A percentile compares a stretch with the other conserved stretches of the same genome.
These are phyloP conservation scores for Lanistes nyassanus DNA, from an alignment of 1,140 invertebrate species.

Conservation along the genomic window DNA sequence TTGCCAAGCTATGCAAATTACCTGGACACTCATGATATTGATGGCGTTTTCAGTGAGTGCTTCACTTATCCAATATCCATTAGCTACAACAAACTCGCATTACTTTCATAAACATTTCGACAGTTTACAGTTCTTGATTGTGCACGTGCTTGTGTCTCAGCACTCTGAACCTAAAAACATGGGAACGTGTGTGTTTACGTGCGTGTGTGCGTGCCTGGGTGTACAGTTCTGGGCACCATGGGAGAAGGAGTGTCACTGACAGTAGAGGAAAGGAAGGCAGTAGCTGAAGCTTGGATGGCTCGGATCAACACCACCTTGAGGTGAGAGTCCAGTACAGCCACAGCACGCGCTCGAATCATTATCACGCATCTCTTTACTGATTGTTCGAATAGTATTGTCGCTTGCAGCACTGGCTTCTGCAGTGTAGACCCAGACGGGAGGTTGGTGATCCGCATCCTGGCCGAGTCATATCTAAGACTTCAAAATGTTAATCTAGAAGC, in stretches of 20 bases:
- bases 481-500: too few species aligned
- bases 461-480: too few species aligned
- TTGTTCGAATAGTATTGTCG: too few species aligned
- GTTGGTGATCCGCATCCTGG: too few species aligned
- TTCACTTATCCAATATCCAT: too few species aligned
- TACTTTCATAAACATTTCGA: too few species aligned
- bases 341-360: too few species aligned
- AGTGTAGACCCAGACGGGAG: too few species aligned
- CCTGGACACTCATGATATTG: conserved; percentile 21
- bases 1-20: conserved; percentile 10
- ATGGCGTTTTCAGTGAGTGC: conserved; percentile 22
- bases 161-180: background rate
- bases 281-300: conserved; percentile 77
- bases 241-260: conserved; percentile 81
- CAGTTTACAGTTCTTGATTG: background rate
- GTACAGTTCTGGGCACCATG: conserved; percentile 80
- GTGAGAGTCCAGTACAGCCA: background rate
- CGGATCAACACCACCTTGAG: conserved; percentile 49
- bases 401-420: too few species aligned
- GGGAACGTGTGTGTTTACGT: conserved; percentile 5
- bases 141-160: background rate
- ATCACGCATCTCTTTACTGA: background rate
- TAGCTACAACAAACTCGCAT: too few species aligned
- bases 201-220: conserved; percentile 7
- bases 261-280: conserved; percentile 76